Conservation (phyloP, 2,888 invertebrate genomes). For the Heliconius hortense region DNA sequence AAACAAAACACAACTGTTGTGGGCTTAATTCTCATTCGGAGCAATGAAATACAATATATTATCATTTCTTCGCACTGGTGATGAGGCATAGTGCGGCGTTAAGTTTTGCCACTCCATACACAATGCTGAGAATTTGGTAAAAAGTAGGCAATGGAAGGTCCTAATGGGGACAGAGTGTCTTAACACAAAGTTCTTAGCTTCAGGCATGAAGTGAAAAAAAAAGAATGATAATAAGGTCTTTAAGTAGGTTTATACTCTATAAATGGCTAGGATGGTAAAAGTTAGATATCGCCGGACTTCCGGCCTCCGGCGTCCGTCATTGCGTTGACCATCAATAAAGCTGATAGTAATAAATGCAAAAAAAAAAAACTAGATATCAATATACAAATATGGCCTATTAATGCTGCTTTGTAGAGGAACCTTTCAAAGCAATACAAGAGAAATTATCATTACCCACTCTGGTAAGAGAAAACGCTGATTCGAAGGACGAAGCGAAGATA, state of each 20-base stretch:
- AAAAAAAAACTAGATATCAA: background rate
- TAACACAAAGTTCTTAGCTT: too few species aligned
- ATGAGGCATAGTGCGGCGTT: background rate
- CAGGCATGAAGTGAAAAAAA: too few species aligned
- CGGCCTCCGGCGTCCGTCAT: slow-evolving; percentile 48
- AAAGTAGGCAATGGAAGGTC: background rate
- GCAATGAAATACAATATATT: too few species aligned
- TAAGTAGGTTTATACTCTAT: slow-evolving; percentile 14
- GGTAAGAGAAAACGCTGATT: background rate
- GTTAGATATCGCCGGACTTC: slow-evolving; percentile 48
- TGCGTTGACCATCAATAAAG: slow-evolving; percentile 47
- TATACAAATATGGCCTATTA: background rate
- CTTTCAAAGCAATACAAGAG: too few species aligned
- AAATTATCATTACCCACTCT: background rate
- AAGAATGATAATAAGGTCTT: slow-evolving; percentile 8
- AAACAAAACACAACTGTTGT: too few species aligned
- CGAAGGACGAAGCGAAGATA: background rate
- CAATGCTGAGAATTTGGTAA: background rate
- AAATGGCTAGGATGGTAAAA: slow-evolving; percentile 44
- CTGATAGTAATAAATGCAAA: slow-evolving; percentile 29
- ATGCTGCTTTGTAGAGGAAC: background rate
- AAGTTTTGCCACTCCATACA: background rate
- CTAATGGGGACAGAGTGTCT: too few species aligned
- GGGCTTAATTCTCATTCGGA: too few species aligned
- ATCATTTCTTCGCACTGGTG: too few species aligned